phyloP scores from a whole-genome alignment of 1,140 invertebrate species.

The Aplysia californica region DNA sequence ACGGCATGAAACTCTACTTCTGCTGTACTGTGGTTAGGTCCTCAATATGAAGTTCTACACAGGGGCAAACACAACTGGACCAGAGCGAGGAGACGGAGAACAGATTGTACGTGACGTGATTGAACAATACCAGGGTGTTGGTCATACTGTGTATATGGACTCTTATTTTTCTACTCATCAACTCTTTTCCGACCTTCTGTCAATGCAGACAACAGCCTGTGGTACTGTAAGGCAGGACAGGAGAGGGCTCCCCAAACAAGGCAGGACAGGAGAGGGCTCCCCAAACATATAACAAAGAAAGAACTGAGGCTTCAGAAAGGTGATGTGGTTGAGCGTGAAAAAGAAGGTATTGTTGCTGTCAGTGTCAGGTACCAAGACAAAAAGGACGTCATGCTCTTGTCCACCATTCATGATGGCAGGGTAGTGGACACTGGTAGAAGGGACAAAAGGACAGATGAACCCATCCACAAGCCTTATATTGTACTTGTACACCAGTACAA shows the following conservation, averaged over 20 bases:
- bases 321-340: neutral
- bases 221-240: constrained; percentile 10
- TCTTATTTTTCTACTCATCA: too few species aligned
- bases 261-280: too few species aligned
- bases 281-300: neutral
- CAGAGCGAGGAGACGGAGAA: too few species aligned
- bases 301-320: neutral
- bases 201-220: neutral
- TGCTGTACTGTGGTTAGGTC: too few species aligned
- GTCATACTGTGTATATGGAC: too few species aligned
- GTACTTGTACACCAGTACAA: constrained; percentile 8
- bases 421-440: neutral
- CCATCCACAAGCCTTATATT: neutral
- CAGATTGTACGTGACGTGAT: too few species aligned
- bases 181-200: too few species aligned
- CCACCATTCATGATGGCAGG: neutral
- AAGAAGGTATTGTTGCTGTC: neutral
- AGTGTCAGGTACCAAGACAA: neutral
- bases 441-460: neutral
- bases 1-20: too few species aligned
- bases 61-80: too few species aligned
- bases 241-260: too few species aligned
- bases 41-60: too few species aligned
- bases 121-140: too few species aligned
- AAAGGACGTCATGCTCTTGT: constrained; percentile 14